Evolutionary conservation across 2,113 vertebrate genomes (phyloP).

Genomic region (Fulmarus glacialis): DNA sequence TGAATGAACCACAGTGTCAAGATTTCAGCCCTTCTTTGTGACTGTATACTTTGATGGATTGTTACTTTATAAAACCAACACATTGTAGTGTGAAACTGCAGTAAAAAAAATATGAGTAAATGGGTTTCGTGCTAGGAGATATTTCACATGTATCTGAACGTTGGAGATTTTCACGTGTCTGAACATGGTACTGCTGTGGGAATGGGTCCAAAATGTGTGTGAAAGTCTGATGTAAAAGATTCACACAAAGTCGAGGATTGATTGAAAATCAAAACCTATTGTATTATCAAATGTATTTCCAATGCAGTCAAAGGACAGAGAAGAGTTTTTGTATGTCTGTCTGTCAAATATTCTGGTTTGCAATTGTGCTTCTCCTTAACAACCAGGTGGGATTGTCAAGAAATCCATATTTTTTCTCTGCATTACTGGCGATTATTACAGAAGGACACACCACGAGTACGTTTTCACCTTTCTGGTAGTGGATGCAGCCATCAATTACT

Average conservation of each 20-base stretch:
- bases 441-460: background rate
- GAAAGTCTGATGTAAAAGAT: background rate
- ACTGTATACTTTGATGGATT: background rate
- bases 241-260: background rate
- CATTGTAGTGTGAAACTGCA: background rate
- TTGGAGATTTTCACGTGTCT: background rate
- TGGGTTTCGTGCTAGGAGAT: background rate
- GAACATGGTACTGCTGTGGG: background rate
- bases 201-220: background rate
- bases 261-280: constrained; percentile 34
- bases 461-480: background rate
- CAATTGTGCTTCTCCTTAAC: background rate
- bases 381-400: background rate
- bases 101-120: background rate
- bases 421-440: background rate
- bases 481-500: background rate
- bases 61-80: background rate
- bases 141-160: background rate
- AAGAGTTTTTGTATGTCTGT: background rate
- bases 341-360: background rate
- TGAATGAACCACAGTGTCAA: background rate
- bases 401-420: background rate
- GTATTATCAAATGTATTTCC: background rate
- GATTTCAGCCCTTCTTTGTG: background rate
- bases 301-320: background rate